phyloP scores from a whole-genome alignment of 2,888 invertebrate genomes.

The Halocaridina rubra region DNA sequence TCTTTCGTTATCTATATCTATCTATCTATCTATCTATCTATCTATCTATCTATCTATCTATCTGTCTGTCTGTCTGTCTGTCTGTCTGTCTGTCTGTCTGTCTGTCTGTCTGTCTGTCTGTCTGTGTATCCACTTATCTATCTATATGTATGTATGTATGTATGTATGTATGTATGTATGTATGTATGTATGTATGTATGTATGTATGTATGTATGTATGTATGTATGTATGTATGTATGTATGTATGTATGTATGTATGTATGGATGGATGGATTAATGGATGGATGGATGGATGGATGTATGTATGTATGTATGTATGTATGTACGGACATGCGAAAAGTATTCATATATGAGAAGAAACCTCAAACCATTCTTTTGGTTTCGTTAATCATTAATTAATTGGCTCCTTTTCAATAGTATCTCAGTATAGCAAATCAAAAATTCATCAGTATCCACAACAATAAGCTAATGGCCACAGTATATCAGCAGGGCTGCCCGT shows the following conservation, averaged over 20 bases:
- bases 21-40: not conserved
- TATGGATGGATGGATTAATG: not conserved
- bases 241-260: constrained; percentile 6
- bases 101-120: not conserved
- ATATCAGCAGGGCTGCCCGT: too few species aligned
- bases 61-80: not conserved
- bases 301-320: not conserved
- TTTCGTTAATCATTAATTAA: too few species aligned
- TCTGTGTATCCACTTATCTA: not conserved
- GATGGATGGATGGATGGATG: not conserved
- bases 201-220: not conserved
- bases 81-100: not conserved
- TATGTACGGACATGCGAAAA: not conserved
- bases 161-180: not conserved
- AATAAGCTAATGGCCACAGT: too few species aligned
- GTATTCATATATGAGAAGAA: too few species aligned
- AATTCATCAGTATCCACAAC: too few species aligned
- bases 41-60: not conserved
- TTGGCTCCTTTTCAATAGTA: too few species aligned
- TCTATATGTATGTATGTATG: not conserved
- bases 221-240: not conserved
- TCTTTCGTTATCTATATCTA: not conserved
- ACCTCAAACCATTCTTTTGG: too few species aligned
- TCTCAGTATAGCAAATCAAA: too few species aligned
- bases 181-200: not conserved